phyloP scores from a whole-genome alignment of 2,888 invertebrate genomes.

The Eupithecia vulgata region DNA sequence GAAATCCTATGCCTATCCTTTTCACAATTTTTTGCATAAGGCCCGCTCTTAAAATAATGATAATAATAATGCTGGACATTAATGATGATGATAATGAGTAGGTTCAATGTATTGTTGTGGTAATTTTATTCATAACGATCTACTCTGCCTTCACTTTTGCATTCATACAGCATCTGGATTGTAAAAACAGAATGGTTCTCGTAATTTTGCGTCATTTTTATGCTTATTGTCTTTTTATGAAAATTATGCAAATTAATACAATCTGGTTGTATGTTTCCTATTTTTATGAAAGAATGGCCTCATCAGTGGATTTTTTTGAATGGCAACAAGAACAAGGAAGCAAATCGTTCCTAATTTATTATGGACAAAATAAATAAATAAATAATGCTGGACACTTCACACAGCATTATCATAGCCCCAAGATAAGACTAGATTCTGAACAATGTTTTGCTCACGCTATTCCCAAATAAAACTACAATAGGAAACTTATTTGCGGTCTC shows the following conservation, averaged over 20 bases:
- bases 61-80: no score
- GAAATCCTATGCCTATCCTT: no score
- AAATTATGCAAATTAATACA: background rate
- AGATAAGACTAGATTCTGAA: no score
- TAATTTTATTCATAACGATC: conserved; percentile 6
- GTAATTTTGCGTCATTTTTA: background rate
- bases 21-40: no score
- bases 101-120: background rate
- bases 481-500: no score
- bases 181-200: conserved; percentile 1
- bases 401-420: no score
- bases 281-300: background rate
- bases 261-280: background rate
- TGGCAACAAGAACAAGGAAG: background rate
- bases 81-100: no score
- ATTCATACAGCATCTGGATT: background rate
- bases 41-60: no score
- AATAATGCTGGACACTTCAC: no score
- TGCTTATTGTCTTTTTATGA: background rate
- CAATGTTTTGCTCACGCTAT: background rate
- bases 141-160: background rate
- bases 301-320: background rate
- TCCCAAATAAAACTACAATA: no score
- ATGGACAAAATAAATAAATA: no score
- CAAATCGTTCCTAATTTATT: background rate